Evolutionary conservation across 2,797 vertebrate species (phyloP).

Genomic region (Chaenodraco wilsoni): DNA sequence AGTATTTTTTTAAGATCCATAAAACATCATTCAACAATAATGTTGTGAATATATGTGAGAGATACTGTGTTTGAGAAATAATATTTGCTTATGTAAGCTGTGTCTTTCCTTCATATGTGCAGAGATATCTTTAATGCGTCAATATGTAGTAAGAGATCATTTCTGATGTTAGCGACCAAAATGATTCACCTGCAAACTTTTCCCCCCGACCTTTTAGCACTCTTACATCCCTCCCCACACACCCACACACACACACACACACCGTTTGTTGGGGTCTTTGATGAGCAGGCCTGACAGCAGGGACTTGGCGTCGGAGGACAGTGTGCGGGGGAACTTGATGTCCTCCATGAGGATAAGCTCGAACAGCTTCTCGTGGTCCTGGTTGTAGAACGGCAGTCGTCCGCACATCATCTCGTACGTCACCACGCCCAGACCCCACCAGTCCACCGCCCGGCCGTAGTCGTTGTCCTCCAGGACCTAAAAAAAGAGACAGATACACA

Average conservation of each 20-base stretch:
- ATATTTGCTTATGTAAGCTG: too few species aligned
- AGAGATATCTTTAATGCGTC: too few species aligned
- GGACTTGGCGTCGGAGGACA: constrained; percentile 96
- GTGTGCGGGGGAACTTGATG: constrained; percentile 96
- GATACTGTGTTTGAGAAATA: too few species aligned
- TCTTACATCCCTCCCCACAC: constrained; percentile 2
- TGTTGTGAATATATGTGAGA: too few species aligned
- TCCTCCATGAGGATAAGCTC: constrained; percentile 98
- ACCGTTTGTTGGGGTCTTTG: constrained; percentile 98
- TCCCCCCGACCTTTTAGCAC: too few species aligned
- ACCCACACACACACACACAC: too few species aligned
- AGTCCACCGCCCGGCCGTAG: constrained; percentile 96
- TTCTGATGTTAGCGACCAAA: too few species aligned
- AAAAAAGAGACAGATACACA: neutral
- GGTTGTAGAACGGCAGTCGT: constrained; percentile 96
- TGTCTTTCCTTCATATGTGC: too few species aligned
- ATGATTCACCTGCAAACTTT: too few species aligned
- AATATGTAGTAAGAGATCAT: too few species aligned
- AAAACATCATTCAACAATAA: too few species aligned
- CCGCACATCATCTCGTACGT: constrained; percentile 99
- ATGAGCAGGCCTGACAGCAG: constrained; percentile 96
- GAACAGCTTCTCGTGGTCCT: constrained; percentile 97
- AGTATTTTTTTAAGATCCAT: too few species aligned
- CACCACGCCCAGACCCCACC: constrained; percentile 97
- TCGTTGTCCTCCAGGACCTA: constrained; percentile 97